These are phyloP conservation scores for Hassar affinis DNA, from an alignment of 2,113 vertebrate genomes.

Conservation along the genomic window DNA sequence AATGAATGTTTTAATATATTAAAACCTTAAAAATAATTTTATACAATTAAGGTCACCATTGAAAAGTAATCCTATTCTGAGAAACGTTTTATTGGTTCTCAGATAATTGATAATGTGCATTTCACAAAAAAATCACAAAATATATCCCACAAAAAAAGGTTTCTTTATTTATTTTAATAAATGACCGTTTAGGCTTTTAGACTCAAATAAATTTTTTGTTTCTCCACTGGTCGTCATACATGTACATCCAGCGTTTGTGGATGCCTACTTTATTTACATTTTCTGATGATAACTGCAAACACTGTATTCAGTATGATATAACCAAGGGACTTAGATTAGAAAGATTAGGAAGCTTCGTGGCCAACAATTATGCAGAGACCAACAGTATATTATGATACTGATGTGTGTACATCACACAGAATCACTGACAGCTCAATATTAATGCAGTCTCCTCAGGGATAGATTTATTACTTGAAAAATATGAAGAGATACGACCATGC, in stretches of 20 bases:
- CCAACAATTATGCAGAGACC: neutral
- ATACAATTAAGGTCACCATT: neutral
- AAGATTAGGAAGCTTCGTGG: slow-evolving; percentile 5
- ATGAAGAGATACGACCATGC: neutral
- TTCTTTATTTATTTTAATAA: neutral
- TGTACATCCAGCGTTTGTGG: neutral
- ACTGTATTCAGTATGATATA: neutral
- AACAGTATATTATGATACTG: neutral
- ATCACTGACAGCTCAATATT: slow-evolving; percentile 20
- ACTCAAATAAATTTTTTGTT: neutral
- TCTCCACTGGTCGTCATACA: neutral
- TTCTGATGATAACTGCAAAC: neutral
- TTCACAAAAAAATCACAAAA: neutral
- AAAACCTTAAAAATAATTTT: too few species aligned
- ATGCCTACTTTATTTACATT: neutral
- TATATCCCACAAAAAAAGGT: neutral
- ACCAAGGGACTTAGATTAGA: neutral
- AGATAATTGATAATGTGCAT: neutral
- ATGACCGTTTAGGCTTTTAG: neutral
- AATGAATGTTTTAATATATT: too few species aligned
- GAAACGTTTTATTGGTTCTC: neutral
- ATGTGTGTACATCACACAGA: neutral
- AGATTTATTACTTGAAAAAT: slow-evolving; percentile 11
- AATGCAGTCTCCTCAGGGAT: neutral
- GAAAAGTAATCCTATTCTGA: neutral